Evolutionary conservation across 2,797 vertebrate species (phyloP), one percentile per base, ranked within the genome.

Genomic region (Liparis tanakae): DNA sequence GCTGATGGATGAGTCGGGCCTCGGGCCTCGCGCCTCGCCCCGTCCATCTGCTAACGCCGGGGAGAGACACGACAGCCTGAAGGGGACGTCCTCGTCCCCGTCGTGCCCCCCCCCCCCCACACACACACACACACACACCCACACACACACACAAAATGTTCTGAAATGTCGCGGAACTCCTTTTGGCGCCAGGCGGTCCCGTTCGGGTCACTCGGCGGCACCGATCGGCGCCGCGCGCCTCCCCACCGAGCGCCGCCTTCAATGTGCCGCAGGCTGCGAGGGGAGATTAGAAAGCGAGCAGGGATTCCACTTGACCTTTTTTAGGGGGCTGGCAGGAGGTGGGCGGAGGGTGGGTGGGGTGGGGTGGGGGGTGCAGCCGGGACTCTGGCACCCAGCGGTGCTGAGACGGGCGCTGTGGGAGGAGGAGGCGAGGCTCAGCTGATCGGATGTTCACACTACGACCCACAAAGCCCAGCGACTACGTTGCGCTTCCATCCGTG

Each of bases 221-320:
- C 53, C 53, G 1, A 15, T 25, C 4, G 13, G 25, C 53, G 22
- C 53, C 53, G 2, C 53, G 13, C 3, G 13, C 3, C 53, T 54
- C 51, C 22, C 22, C 10, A 22, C 20, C 20, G 10, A 53, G 5
- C 50, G n/a, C 4, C 51, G 20, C 13, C 50, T 7, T 25, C 51
- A 30, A 5, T 6, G 50, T 13, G 51, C 51, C 20, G 12, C 51
- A 65, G 72, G 20, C 67, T 6, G 50, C 54, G 82, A 61, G 44
- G 64, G 62, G 33, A 64, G 71, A 80, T 84, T 81, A 71, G 39
- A 43, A 83, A 82, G 68, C 37, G 63, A 76, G 80, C 66, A 51
- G 75, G 73, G 79, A 76, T 81, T 81, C 78, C 80, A 78, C 79
- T 88, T 87, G 74, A 87, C 88, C 85, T 83, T 87, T 71, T 82